A percentile compares a stretch with the other conserved stretches of the same genome.
phyloP scores from a whole-genome alignment of 1,140 invertebrate genomes.

The Drosophila chauvacae region DNA sequence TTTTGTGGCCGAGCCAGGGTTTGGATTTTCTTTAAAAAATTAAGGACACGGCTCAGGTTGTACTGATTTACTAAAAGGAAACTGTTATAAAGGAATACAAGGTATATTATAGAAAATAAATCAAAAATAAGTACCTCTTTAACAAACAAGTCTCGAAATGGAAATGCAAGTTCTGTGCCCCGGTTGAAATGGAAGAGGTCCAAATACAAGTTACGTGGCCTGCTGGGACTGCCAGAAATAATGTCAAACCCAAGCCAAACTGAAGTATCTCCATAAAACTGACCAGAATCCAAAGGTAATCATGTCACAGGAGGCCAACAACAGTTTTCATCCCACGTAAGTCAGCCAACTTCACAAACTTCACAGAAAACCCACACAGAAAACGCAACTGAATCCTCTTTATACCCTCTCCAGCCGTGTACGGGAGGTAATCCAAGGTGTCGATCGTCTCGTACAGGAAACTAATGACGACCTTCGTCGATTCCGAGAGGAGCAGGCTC shows the following conservation, averaged over 20 bases:
- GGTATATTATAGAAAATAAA: too few species aligned
- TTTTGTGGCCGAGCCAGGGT: slow-evolving; percentile 16
- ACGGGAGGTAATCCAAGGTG: slow-evolving; percentile 36
- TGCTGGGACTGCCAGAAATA: not conserved
- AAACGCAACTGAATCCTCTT: not conserved
- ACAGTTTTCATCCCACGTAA: slow-evolving; percentile 36
- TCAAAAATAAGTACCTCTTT: not conserved
- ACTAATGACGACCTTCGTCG: slow-evolving; percentile 57
- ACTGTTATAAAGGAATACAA: not conserved
- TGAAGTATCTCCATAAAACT: slow-evolving; percentile 1
- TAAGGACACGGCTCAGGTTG: not conserved
- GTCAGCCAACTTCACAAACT: not conserved
- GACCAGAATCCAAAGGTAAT: not conserved
- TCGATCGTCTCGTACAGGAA: slow-evolving; percentile 49
- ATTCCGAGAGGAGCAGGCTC: slow-evolving; percentile 44
- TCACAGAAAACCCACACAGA: not conserved
- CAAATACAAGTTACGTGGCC: not conserved
- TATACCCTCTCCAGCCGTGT: slow-evolving; percentile 6
- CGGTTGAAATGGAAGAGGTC: too few species aligned
- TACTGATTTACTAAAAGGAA: not conserved
- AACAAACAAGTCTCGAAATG: too few species aligned
- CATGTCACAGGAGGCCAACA: slow-evolving; percentile 58
- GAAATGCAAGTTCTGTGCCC: not conserved
- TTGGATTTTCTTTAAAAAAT: not conserved
- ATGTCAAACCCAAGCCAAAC: not conserved